Evolutionary conservation across 2,888 invertebrate genomes (phyloP), one percentile per base, ranked within the genome.

Genomic region (Pantelozetes paolii): DNA sequence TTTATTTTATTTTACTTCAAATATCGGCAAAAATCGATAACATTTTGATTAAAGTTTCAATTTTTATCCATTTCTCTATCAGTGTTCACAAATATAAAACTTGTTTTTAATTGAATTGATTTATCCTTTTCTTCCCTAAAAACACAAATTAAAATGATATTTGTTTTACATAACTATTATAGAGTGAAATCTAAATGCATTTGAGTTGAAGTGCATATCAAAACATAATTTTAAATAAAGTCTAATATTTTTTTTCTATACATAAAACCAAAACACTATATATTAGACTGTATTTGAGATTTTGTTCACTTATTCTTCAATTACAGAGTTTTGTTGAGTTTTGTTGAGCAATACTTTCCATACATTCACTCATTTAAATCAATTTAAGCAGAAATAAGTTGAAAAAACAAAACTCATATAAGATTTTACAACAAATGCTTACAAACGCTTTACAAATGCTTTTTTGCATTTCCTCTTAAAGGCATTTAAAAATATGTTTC

Each of bases 311-410:
- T 54, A 23, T 54, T 54, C 54, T 54, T 54, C 54, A 54, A 54
- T 54, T 23, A 26, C 5, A 26, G 5, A 26, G 26, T 13, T 59
- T 28, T 28, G n/a, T 59, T 50, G 50, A 11, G 50, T 50, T n/a
- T n/a, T 50, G 15, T 6, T 54, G n/a, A 20, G 36, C 20, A 62
- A 36, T 62, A 62, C 62, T 62, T 54, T n/a, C 30, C n/a, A 32
- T n/a, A 62, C 54, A 36, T 36, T 62, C 11, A 62, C 32, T 62
- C 32, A 62, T 62, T 62, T 62, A 20, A 62, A 62, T 30, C 32
- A 32, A 62, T 32, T 32, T 32, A 62, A 36, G 62, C 62, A 62
- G 32, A 36, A 62, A 62, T 26, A 62, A 36, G 20, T 62, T 59
- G 18, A 59, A 62, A 59, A 62, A 62, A 62, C 32, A 36, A 20